These are phyloP conservation scores for Apteryx mantelli DNA, from an alignment of 2,113 vertebrate species.

Conservation along the genomic window DNA sequence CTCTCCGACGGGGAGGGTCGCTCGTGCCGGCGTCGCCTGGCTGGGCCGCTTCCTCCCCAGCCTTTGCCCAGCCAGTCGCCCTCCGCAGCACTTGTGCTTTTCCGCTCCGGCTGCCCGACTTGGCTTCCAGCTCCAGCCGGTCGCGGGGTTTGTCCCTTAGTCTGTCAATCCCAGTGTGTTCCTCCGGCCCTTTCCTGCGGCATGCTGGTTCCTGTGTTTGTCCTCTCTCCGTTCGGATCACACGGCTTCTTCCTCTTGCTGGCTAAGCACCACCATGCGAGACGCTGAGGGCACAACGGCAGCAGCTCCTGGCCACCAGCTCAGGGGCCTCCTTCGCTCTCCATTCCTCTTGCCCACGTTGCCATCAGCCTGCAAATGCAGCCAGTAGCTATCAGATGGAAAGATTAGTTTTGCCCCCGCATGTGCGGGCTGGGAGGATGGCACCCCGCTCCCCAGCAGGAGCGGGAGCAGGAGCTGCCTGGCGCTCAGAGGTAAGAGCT, in stretches of 20 bases:
- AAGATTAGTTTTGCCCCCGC: background rate
- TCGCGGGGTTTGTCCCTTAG: background rate
- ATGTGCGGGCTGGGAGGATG: background rate
- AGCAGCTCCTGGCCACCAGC: background rate
- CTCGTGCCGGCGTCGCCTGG: background rate
- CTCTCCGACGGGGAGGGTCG: background rate
- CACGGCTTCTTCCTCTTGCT: background rate
- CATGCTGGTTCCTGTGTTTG: background rate
- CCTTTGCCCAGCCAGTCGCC: background rate
- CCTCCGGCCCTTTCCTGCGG: slow-evolving; percentile 43
- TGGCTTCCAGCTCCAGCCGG: background rate
- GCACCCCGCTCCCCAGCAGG: background rate
- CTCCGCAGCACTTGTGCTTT: background rate
- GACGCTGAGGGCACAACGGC: background rate
- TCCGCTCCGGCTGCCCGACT: background rate
- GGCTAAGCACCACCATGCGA: accelerated
- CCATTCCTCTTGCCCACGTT: accelerated
- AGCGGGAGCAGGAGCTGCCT: background rate
- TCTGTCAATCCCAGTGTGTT: background rate
- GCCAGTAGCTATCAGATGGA: background rate
- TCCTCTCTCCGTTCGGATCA: background rate
- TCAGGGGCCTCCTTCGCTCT: background rate
- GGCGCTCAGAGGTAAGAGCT: background rate
- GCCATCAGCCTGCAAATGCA: background rate
- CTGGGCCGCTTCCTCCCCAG: background rate